Base-by-base conservation (phyloP, 2,888 invertebrate species). In the Phortica magna region DNA sequence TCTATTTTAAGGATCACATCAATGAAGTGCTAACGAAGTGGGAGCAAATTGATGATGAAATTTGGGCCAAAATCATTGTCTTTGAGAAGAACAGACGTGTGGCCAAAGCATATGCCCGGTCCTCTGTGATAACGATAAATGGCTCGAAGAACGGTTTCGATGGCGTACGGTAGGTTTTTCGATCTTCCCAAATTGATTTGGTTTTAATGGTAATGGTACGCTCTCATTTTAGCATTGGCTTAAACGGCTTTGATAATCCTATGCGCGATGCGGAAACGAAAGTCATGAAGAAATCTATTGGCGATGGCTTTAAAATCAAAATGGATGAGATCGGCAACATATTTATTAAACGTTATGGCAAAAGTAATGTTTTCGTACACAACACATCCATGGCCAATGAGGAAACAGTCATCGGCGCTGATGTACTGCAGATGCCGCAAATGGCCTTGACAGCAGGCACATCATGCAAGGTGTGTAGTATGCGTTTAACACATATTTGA, bases 51-150 rank as follows among this genome's bases (percentile, higher is more conserved):
- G 98, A 99, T 91, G 98, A 98, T 91, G 98, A 98, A 93, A 98
- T 98, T 87, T 99, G 99, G 99, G 98, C 98, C 80, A 99, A 99
- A 94, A 96, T 99, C 81, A 97, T 99, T 90, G 98, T 98, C 80
- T 95, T 99, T 92, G 99, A 99, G 92, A 95, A 97, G 91, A 98
- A 98, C 91, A 94, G 98, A 84, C 95, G 98, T 84, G 98, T 99
- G 74, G 99, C 99, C 81, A 99, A 99, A 92, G 98, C 99, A 5
- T 99, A 99, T 92, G 97, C 99, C 80, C 94, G 98, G 76, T 98
- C 98, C 79, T 97, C 98, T 70, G 98, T 98, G 80, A 95, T 99
- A 89, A 98, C 98, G 78, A 96, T 99, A 89, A 98, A 99, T 91
- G 98, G 98, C 74, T 97, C 98, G 6, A 96, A 97, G 88, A 97